Base-by-base conservation (phyloP, 1,140 invertebrate species). In the Eumeta japonica region DNA sequence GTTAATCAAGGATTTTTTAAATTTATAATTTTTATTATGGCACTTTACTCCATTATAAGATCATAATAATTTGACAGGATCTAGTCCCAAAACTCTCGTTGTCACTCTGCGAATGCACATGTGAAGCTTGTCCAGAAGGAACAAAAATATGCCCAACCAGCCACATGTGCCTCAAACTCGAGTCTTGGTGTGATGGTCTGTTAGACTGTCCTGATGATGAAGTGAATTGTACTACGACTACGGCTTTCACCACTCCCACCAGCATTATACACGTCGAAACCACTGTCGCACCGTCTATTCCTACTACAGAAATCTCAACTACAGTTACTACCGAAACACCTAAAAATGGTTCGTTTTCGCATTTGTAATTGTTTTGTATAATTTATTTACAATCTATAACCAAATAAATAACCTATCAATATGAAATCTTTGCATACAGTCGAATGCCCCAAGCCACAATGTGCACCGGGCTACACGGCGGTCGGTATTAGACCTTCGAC, bases 161-260 rank as follows among this genome's bases (percentile, higher is more conserved):
- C 51, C 82, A 85, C 27, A 67, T 85, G 30, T 94, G 91, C 51
- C 81, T 94, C 4, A 75, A 84, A 1, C 74, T 81, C 38, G 68
- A 78, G 1, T 66, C 76, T 1, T 90, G 89, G 86, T 94, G 91
- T 65, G 83, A 94, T 59, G 89, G 89, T 0, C 66, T 91, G 1
- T 77, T 83, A 44, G 85, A 94, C 55, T 94, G 91, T 61, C 82
- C 83, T 2, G 88, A 92, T 65, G 91, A 94, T 67, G 91, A 94
- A 66, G 62, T 73, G 2, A 71, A 83, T 38, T 93, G 90, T 56
- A 52, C 62, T 24, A 71, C 73, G 2, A 70, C 43, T 10, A 20
- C 39, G 19, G 5, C 31, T 9, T 10, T 12, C 13, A 30, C 28
- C 5, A 43, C 50, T 0, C 53, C 57, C 1, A 46, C 55, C 12